These are phyloP conservation scores for Chironomus striatipennis DNA, from an alignment of 1,140 invertebrate species.

Conservation along the genomic window DNA sequence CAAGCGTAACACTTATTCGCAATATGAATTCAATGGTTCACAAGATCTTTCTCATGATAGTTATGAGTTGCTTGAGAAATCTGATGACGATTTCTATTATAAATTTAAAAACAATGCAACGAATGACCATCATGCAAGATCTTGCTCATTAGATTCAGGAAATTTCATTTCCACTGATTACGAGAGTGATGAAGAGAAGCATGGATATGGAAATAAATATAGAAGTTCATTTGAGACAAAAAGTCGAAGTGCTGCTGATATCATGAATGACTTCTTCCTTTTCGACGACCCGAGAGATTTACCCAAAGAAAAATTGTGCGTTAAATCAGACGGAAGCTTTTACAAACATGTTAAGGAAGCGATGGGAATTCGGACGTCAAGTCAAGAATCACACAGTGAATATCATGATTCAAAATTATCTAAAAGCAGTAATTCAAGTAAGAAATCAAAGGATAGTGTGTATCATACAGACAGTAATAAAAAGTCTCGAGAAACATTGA, in stretches of 20 bases:
- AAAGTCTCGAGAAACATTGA: slow-evolving; percentile 49
- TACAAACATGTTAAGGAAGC: slow-evolving; percentile 54
- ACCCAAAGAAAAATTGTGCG: slow-evolving; percentile 54
- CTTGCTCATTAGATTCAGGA: slow-evolving; percentile 58
- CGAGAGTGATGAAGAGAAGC: slow-evolving; percentile 46
- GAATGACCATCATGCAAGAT: slow-evolving; percentile 43
- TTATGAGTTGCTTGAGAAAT: slow-evolving; percentile 73
- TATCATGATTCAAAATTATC: slow-evolving; percentile 54
- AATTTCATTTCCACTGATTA: slow-evolving; percentile 58
- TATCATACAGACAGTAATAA: slow-evolving; percentile 52
- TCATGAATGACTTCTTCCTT: slow-evolving; percentile 47
- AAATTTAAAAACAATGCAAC: slow-evolving; percentile 34
- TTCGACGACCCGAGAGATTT: slow-evolving; percentile 60
- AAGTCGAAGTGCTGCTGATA: slow-evolving; percentile 47
- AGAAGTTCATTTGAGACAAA: slow-evolving; percentile 41
- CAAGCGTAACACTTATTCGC: slow-evolving; percentile 50
- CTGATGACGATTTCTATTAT: slow-evolving; percentile 52
- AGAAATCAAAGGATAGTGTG: slow-evolving; percentile 50
- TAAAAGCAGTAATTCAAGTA: slow-evolving; percentile 52
- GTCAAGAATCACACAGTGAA: slow-evolving; percentile 56
- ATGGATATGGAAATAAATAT: slow-evolving; percentile 39
- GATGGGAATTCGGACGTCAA: slow-evolving; percentile 51
- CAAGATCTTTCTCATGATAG: slow-evolving; percentile 82
- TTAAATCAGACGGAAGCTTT: slow-evolving; percentile 57
- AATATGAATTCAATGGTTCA: slow-evolving; percentile 53